Percentiles rank a stretch among this genome's conserved stretches.
Conservation (phyloP, 1,140 invertebrate genomes). For the Sweltsa coloradensis region DNA sequence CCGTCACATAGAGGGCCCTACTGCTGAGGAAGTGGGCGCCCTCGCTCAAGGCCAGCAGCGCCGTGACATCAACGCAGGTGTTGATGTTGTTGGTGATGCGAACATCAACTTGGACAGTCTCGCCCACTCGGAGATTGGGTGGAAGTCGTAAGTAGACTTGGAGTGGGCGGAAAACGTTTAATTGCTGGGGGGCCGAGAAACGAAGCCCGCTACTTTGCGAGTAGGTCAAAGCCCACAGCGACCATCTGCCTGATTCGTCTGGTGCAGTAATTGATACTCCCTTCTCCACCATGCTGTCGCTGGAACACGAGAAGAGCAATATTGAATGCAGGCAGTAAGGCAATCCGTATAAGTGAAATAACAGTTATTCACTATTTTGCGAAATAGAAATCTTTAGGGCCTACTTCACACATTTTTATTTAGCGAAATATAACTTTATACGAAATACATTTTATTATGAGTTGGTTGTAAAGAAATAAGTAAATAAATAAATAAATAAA, state of each 20-base stretch:
- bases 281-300: no score
- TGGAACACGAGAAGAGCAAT: no score
- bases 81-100: constrained; percentile 50
- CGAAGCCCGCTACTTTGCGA: constrained; percentile 31
- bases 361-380: no score
- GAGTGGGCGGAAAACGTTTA: constrained; percentile 43
- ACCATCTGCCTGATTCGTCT: constrained; percentile 43
- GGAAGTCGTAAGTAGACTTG: constrained; percentile 42
- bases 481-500: no score
- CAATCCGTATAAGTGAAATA: no score
- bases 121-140: constrained; percentile 39
- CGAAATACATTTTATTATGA: no score
- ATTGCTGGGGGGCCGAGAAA: constrained; percentile 37
- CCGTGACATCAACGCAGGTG: constrained; percentile 51
- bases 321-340: no score
- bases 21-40: constrained; percentile 47
- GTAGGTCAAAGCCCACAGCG: constrained; percentile 39
- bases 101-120: constrained; percentile 46
- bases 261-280: constrained; percentile 39
- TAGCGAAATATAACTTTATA: no score
- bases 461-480: no score
- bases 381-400: no score
- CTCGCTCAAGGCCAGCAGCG: constrained; percentile 42
- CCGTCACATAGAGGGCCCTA: constrained; percentile 44
- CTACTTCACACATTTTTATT: no score